A percentile compares a stretch with the other conserved stretches of the same genome.
phyloP scores from a whole-genome alignment of 2,113 vertebrate species.

The Peromyscus leucopus region DNA sequence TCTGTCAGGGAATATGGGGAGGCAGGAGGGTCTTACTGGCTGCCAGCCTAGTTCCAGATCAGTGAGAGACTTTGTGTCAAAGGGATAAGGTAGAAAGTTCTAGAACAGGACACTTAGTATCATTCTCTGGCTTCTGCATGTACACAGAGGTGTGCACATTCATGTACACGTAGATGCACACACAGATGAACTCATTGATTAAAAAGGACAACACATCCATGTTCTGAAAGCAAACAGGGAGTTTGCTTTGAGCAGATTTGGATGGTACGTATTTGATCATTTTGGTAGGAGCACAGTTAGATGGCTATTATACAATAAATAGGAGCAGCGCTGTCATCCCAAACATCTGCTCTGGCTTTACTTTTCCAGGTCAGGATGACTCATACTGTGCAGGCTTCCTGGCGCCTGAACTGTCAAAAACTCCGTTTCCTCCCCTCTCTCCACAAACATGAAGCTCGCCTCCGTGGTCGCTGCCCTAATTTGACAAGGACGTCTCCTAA shows the following conservation, averaged over 20 bases:
- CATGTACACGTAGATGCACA: too few relatives aligned
- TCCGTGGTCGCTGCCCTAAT: background rate
- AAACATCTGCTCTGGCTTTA: background rate
- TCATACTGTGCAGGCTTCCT: conserved; percentile 19
- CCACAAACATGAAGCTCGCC: background rate
- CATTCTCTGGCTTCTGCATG: background rate
- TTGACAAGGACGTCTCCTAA: conserved; percentile 33
- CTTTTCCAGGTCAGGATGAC: conserved; percentile 39
- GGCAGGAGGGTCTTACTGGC: background rate
- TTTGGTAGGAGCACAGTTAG: conserved; percentile 5
- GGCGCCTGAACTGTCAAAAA: background rate
- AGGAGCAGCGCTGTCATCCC: background rate
- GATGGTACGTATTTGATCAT: background rate
- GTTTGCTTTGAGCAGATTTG: conserved; percentile 19
- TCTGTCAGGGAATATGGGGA: too few relatives aligned
- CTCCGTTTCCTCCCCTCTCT: background rate
- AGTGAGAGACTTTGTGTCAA: background rate
- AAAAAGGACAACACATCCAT: background rate
- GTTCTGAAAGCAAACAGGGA: background rate
- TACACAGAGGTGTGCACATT: background rate
- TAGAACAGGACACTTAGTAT: background rate
- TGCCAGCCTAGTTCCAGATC: background rate
- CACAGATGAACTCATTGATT: background rate
- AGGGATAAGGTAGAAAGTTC: too few relatives aligned
- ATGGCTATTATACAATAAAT: conserved; percentile 36